A percentile compares a stretch with the other conserved stretches of the same genome.
Conservation (phyloP, 2,888 invertebrate species). For the Ophion costatus region DNA sequence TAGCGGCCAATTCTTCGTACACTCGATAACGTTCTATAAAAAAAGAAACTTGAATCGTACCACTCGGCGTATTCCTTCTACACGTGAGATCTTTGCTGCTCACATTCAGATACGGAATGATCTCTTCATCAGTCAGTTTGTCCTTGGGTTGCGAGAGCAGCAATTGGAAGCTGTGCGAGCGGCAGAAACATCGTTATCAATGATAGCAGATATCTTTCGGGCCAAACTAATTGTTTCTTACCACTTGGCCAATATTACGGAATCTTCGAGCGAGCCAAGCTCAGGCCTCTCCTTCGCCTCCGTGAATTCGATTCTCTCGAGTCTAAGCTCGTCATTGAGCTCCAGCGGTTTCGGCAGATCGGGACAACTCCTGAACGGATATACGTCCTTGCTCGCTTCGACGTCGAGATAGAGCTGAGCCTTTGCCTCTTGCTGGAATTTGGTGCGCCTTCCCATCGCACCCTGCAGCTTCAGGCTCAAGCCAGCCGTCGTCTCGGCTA, state of each 20-base stretch:
- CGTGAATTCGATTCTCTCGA: slow-evolving; percentile 91
- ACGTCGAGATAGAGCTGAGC: slow-evolving; percentile 93
- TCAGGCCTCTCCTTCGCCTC: slow-evolving; percentile 85
- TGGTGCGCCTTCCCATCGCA: slow-evolving; percentile 94
- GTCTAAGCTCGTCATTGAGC: slow-evolving; percentile 93
- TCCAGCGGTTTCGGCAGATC: slow-evolving; percentile 88
- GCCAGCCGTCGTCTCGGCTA: slow-evolving; percentile 87
- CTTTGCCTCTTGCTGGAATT: slow-evolving; percentile 92
- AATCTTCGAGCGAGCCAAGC: slow-evolving; percentile 90
- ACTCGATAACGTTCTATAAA: slow-evolving; percentile 82
- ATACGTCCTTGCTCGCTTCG: slow-evolving; percentile 82
- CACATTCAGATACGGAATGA: slow-evolving; percentile 89
- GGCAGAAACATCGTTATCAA: not conserved
- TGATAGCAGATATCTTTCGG: not conserved
- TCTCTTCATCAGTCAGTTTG: slow-evolving; percentile 91
- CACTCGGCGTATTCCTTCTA: not conserved
- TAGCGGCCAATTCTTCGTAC: slow-evolving; percentile 87
- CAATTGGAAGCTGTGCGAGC: slow-evolving; percentile 86
- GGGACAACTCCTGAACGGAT: slow-evolving; percentile 83
- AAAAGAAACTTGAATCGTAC: slow-evolving; percentile 6
- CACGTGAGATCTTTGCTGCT: slow-evolving; percentile 56
- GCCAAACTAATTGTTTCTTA: slow-evolving; percentile 83
- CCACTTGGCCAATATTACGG: slow-evolving; percentile 91
- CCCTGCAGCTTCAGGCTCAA: slow-evolving; percentile 90
- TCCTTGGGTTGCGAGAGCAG: slow-evolving; percentile 91